These are phyloP conservation scores for Melanchra persicariae DNA, from an alignment of 2,888 invertebrate species.

Conservation along the genomic window DNA sequence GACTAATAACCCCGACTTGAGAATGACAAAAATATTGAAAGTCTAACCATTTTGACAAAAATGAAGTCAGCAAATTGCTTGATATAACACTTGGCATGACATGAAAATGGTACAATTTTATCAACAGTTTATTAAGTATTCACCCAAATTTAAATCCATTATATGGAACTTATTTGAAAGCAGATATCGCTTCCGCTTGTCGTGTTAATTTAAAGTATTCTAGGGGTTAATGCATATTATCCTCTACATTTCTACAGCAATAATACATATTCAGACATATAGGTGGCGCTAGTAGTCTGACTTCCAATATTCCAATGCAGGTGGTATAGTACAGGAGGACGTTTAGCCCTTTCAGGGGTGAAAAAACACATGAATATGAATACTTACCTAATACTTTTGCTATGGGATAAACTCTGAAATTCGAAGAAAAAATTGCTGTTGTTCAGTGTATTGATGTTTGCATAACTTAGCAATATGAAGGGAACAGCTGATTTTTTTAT, in stretches of 20 bases:
- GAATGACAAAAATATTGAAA: background rate
- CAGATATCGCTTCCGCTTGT: background rate
- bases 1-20: conserved; percentile 43
- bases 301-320: background rate
- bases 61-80: background rate
- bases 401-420: no score
- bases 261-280: conserved; percentile 8
- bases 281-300: conserved; percentile 10
- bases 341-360: background rate
- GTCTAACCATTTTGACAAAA: background rate
- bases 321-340: background rate
- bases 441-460: no score
- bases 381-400: no score
- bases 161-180: background rate
- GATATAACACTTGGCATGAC: background rate
- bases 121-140: conserved; percentile 21
- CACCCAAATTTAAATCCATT: background rate
- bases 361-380: no score
- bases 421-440: no score
- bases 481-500: background rate
- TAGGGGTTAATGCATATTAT: background rate
- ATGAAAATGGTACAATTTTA: background rate
- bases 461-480: background rate
- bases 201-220: background rate
- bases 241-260: background rate